Evolutionary conservation across 2,888 invertebrate genomes (phyloP).

Genomic region (Thereva unica): DNA sequence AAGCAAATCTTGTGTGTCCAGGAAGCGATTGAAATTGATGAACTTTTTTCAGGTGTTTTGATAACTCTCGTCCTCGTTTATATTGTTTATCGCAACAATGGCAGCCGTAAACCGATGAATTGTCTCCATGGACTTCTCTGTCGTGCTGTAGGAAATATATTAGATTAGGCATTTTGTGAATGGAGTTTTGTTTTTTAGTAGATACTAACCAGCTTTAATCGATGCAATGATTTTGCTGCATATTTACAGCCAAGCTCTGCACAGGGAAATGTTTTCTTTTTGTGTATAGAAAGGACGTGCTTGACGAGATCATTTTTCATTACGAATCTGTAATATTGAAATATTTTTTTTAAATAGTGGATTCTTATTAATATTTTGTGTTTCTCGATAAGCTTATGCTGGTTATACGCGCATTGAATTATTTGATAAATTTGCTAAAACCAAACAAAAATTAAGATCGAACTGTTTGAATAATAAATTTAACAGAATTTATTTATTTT

Average conservation of each 20-base stretch:
- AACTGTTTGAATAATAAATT: no score
- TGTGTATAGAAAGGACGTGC: constrained; percentile 59
- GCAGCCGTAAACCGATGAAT: constrained; percentile 62
- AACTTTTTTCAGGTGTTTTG: constrained; percentile 71
- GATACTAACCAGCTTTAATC: constrained; percentile 51
- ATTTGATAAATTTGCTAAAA: no score
- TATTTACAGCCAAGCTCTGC: constrained; percentile 58
- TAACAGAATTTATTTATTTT: no score
- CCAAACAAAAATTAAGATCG: no score
- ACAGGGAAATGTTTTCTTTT: constrained; percentile 59
- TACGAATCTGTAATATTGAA: constrained; percentile 60
- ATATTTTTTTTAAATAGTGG: not conserved
- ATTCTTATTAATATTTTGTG: no score
- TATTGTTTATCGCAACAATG: constrained; percentile 76
- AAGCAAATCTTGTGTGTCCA: constrained; percentile 80
- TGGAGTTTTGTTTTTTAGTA: not conserved
- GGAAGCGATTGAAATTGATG: constrained; percentile 76
- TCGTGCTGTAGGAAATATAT: constrained; percentile 53
- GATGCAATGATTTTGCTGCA: constrained; percentile 51
- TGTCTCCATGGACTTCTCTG: constrained; percentile 54
- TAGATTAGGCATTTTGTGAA: not conserved
- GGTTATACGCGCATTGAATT: no score
- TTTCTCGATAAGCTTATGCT: no score
- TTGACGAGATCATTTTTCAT: constrained; percentile 64
- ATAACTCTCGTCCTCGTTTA: constrained; percentile 67